phyloP scores from a whole-genome alignment of 2,888 invertebrate species.

The Hypselothyrea guttata region DNA sequence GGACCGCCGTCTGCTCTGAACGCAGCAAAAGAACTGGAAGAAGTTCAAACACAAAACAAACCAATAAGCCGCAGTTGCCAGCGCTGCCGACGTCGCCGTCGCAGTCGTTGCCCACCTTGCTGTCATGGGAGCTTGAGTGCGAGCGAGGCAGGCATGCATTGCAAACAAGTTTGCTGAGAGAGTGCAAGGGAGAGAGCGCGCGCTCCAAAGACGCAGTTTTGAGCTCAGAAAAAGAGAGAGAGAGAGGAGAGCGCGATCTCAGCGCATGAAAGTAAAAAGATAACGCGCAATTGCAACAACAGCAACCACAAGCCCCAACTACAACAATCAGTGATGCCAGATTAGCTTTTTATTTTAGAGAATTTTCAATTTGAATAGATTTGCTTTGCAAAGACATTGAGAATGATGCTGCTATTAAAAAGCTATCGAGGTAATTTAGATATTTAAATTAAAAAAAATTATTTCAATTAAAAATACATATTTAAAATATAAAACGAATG shows the following conservation, averaged over 20 bases:
- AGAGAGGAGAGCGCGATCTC: constrained; percentile 46
- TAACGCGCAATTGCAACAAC: constrained; percentile 70
- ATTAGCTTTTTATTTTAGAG: too few species aligned
- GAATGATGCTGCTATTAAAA: too few species aligned
- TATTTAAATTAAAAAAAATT: too few species aligned
- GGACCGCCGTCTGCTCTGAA: constrained; percentile 81
- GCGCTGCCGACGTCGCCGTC: constrained; percentile 3
- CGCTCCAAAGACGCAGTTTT: constrained; percentile 2
- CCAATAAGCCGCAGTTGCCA: constrained; percentile 55
- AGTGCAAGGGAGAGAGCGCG: constrained; percentile 22
- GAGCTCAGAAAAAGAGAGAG: constrained; percentile 22
- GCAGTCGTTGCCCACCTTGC: constrained; percentile 15
- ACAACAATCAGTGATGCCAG: too few species aligned
- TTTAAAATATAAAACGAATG: too few species aligned
- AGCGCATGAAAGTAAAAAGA: constrained; percentile 70
- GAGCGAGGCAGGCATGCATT: constrained; percentile 13
- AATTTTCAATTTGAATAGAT: too few species aligned
- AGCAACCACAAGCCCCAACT: too few species aligned
- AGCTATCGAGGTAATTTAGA: too few species aligned
- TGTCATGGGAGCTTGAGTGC: constrained; percentile 19
- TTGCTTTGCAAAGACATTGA: too few species aligned
- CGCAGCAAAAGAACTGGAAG: constrained; percentile 72
- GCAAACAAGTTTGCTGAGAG: constrained; percentile 67
- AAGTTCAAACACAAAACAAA: constrained; percentile 68
- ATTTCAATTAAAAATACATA: too few species aligned